These are phyloP conservation scores for Tetranychus truncatus DNA, from an alignment of 2,888 invertebrate genomes.

Conservation along the genomic window DNA sequence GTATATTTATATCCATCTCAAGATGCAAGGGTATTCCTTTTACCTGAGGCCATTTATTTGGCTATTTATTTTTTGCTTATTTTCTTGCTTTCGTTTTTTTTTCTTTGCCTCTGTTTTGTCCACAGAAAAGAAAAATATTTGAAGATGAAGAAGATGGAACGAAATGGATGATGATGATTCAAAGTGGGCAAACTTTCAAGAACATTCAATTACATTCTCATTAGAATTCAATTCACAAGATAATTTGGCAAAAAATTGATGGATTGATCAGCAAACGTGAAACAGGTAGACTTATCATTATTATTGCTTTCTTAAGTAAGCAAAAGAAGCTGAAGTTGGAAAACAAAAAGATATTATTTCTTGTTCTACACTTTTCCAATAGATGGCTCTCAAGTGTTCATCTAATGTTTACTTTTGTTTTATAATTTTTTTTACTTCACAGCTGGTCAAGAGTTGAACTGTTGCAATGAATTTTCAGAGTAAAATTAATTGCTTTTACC, in stretches of 20 bases:
- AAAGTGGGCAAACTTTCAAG: not conserved
- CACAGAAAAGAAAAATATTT: not conserved
- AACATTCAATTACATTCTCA: not conserved
- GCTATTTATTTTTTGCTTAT: not conserved
- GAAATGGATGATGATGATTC: not conserved
- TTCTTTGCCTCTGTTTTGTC: too few relatives aligned
- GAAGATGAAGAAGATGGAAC: not conserved
- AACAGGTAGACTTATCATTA: not conserved
- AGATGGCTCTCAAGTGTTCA: too few relatives aligned
- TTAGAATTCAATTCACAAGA: not conserved
- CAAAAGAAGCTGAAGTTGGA: too few relatives aligned
- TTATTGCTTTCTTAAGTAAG: too few relatives aligned
- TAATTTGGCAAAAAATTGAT: not conserved
- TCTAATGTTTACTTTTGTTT: too few relatives aligned
- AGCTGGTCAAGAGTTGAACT: too few relatives aligned
- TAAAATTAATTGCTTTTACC: too few relatives aligned
- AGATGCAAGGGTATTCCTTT: not conserved
- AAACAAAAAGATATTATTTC: too few relatives aligned
- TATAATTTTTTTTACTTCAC: too few relatives aligned
- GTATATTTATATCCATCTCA: not conserved
- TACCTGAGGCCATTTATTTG: not conserved
- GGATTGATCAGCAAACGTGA: not conserved
- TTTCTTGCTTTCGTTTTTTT: too few relatives aligned
- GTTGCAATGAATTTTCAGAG: too few relatives aligned
- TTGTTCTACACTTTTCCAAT: too few relatives aligned